Conservation (phyloP, 2,888 invertebrate genomes). For the Rapana venosa region DNA sequence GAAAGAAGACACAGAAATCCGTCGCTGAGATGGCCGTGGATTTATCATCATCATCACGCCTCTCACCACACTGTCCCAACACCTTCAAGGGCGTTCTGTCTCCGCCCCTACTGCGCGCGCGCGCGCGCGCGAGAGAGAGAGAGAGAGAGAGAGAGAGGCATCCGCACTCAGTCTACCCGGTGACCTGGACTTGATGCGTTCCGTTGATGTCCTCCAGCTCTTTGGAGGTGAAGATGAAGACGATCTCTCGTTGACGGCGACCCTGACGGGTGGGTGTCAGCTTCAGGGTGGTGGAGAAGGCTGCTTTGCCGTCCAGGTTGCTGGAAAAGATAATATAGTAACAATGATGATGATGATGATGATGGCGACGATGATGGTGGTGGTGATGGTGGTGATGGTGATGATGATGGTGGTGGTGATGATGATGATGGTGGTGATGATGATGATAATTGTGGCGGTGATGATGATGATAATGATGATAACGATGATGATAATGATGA, state of each 20-base stretch:
- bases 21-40: too few species aligned
- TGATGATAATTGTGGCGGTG: background rate
- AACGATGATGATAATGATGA: conserved; percentile 9
- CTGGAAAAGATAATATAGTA: background rate
- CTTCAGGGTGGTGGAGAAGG: background rate
- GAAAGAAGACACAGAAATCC: too few species aligned
- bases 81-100: too few species aligned
- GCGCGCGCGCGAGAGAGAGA: too few species aligned
- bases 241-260: background rate
- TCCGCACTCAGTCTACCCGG: background rate
- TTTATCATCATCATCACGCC: too few species aligned
- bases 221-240: background rate
- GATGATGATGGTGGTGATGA: conserved; percentile 17
- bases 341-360: conserved; percentile 27
- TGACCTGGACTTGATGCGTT: background rate
- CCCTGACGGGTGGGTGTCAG: background rate
- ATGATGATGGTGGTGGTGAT: conserved; percentile 5
- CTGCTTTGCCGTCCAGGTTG: background rate
- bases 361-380: conserved; percentile 1
- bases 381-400: background rate
- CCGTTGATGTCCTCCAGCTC: conserved; percentile 18
- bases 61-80: too few species aligned
- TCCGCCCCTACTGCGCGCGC: too few species aligned
- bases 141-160: too few species aligned
- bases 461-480: conserved; percentile 23